Evolutionary conservation across 2,888 invertebrate genomes (phyloP).

Genomic region (Ormia ochracea): DNA sequence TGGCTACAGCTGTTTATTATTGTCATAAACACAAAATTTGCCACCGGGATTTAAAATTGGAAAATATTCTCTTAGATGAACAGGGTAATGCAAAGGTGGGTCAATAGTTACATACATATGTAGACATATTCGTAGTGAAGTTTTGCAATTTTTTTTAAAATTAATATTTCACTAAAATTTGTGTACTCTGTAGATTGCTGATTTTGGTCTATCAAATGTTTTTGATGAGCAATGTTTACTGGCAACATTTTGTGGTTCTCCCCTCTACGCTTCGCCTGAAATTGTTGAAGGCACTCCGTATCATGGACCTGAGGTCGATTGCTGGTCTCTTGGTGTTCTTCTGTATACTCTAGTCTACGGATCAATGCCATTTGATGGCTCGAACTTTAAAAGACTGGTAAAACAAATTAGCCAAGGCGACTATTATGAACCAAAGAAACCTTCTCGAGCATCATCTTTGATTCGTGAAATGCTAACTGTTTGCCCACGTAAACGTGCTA

Average conservation of each 20-base stretch:
- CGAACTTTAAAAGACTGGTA: slow-evolving; percentile 97
- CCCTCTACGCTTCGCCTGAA: slow-evolving; percentile 97
- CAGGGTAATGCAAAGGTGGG: slow-evolving; percentile 94
- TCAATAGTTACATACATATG: not conserved
- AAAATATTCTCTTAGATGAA: slow-evolving; percentile 95
- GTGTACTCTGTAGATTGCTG: slow-evolving; percentile 87
- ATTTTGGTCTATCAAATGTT: slow-evolving; percentile 98
- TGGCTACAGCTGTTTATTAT: slow-evolving; percentile 97
- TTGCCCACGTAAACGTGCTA: slow-evolving; percentile 91
- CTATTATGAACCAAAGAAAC: slow-evolving; percentile 96
- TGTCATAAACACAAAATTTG: slow-evolving; percentile 99
- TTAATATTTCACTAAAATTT: not conserved
- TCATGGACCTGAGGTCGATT: slow-evolving; percentile 96
- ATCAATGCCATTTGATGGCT: slow-evolving; percentile 99
- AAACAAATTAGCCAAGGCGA: slow-evolving; percentile 98
- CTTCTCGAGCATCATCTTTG: slow-evolving; percentile 94
- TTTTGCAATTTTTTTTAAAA: not conserved
- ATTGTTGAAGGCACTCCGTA: slow-evolving; percentile 98
- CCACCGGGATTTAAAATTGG: slow-evolving; percentile 95
- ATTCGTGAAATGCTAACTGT: slow-evolving; percentile 97
- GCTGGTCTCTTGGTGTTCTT: slow-evolving; percentile 96
- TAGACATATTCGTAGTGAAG: not conserved
- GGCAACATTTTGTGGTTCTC: slow-evolving; percentile 96
- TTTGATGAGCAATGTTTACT: slow-evolving; percentile 91
- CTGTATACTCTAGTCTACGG: slow-evolving; percentile 99